These are phyloP conservation scores for Notiomystis cincta DNA, from an alignment of 2,113 vertebrate genomes.

Conservation along the genomic window DNA sequence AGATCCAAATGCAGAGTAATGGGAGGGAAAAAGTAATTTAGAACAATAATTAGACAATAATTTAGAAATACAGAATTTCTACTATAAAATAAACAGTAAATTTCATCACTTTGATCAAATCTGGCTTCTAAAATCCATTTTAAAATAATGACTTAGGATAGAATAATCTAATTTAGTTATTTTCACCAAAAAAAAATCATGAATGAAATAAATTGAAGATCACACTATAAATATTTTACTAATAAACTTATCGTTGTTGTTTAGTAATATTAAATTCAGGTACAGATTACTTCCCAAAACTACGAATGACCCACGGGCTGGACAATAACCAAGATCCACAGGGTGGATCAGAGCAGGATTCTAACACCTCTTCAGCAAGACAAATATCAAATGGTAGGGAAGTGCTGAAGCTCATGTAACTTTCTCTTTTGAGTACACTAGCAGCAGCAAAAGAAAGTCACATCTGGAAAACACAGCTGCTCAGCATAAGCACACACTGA, in stretches of 20 bases:
- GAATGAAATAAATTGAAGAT: neutral
- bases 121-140: neutral
- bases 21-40: neutral
- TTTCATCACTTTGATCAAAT: neutral
- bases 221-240: neutral
- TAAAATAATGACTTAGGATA: neutral
- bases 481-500: constrained; percentile 54
- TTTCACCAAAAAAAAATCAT: neutral
- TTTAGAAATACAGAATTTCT: neutral
- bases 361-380: constrained; percentile 44
- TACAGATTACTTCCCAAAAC: constrained; percentile 30
- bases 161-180: neutral
- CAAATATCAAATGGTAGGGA: constrained; percentile 36
- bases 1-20: neutral
- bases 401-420: constrained; percentile 24
- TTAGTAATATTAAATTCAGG: constrained; percentile 19
- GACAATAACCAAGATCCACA: constrained; percentile 15
- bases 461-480: constrained; percentile 66
- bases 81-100: neutral
- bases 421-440: constrained; percentile 15
- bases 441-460: constrained; percentile 50
- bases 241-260: neutral
- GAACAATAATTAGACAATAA: too few species aligned
- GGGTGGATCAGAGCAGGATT: constrained; percentile 36
- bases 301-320: constrained; percentile 19